These are phyloP conservation scores for Capitella teleta DNA, from an alignment of 1,140 invertebrate genomes.

Conservation along the genomic window DNA sequence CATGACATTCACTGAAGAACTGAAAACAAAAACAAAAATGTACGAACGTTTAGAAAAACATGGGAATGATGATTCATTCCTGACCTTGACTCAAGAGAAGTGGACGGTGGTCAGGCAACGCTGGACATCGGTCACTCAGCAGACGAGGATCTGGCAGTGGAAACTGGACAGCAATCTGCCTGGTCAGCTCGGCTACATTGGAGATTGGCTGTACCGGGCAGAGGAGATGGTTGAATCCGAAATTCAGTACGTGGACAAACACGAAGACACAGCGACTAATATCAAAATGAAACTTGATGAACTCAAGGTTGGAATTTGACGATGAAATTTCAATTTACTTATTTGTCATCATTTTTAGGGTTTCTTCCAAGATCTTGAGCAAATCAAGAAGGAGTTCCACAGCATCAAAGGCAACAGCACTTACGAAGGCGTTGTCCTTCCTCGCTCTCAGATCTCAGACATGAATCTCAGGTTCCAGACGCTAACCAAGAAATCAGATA, in stretches of 20 bases:
- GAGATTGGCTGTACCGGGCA: constrained; percentile 78
- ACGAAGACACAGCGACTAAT: constrained; percentile 4
- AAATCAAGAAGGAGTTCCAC: constrained; percentile 63
- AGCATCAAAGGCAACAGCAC: constrained; percentile 26
- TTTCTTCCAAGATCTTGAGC: constrained; percentile 73
- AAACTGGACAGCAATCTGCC: constrained; percentile 66
- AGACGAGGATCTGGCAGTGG: constrained; percentile 75
- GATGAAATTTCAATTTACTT: constrained; percentile 14
- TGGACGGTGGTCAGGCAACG: constrained; percentile 18
- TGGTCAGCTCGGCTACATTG: constrained; percentile 68
- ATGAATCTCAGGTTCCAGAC: constrained; percentile 60
- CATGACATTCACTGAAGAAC: constrained; percentile 14
- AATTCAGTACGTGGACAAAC: constrained; percentile 14
- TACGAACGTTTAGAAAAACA: constrained; percentile 15
- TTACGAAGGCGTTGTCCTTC: constrained; percentile 44
- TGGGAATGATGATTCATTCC: constrained; percentile 4
- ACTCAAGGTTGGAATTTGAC: constrained; percentile 63
- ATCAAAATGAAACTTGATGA: constrained; percentile 60
- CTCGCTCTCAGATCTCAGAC: constrained; percentile 64
- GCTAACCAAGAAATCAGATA: constrained; percentile 13
- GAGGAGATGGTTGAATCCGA: constrained; percentile 58
- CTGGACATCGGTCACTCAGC: constrained; percentile 23
- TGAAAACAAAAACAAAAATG: constrained; percentile 12
- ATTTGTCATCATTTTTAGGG: constrained; percentile 41
- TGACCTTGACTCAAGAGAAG: constrained; percentile 10